Conservation (phyloP, 2,797 vertebrate species). For the Dicrostonyx torquatus region DNA sequence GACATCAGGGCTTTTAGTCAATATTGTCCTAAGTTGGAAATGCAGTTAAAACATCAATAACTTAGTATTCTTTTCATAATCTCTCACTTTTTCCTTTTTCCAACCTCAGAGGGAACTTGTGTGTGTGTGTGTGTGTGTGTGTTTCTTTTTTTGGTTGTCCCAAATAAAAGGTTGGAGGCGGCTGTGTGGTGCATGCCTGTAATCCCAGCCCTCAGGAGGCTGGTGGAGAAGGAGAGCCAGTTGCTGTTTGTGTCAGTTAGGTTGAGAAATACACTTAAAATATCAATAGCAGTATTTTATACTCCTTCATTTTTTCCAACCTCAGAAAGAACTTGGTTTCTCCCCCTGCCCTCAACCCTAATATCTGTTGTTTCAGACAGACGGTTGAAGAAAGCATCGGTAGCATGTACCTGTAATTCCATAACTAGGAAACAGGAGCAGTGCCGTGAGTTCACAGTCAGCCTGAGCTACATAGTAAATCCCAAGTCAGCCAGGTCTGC, state of each 20-base stretch:
- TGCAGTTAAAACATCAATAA: not conserved
- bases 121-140: not conserved
- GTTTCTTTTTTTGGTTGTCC: not conserved
- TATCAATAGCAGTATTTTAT: not conserved
- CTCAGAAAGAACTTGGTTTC: not conserved
- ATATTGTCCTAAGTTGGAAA: not conserved
- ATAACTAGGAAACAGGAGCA: not conserved
- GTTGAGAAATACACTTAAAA: not conserved
- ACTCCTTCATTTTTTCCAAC: not conserved
- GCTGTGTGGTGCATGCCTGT: not conserved
- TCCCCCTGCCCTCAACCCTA: not conserved
- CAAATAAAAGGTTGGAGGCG: not conserved
- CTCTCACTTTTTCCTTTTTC: constrained; percentile 38
- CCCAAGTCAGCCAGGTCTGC: not conserved
- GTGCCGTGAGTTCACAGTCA: not conserved
- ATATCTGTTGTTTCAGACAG: not conserved
- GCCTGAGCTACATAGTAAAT: not conserved
- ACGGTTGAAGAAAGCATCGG: not conserved
- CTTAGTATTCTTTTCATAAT: not conserved
- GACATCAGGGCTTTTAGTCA: not conserved
- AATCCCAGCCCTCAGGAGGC: not conserved
- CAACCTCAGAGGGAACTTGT: constrained; percentile 10
- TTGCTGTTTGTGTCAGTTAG: not conserved
- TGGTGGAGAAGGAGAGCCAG: not conserved
- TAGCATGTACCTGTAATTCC: not conserved